Evolutionary conservation across 2,888 invertebrate species (phyloP).

Genomic region (Pseudococcus longispinus): DNA sequence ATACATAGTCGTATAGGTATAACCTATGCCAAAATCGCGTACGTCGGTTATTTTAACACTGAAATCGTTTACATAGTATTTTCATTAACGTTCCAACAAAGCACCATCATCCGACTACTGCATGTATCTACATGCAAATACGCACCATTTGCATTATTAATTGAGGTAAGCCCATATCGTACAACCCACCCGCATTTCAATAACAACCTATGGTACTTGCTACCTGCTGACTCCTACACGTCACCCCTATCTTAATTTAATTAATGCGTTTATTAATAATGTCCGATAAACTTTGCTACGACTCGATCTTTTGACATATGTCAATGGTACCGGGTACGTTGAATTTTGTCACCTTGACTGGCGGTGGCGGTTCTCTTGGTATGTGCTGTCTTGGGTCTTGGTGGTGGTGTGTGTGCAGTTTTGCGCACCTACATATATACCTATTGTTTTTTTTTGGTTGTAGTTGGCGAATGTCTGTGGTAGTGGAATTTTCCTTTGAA

Average conservation of each 20-base stretch:
- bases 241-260: conserved; percentile 57
- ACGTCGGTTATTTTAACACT: conserved; percentile 35
- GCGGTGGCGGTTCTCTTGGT: neutral
- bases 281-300: conserved; percentile 51
- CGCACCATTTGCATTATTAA: conserved; percentile 54
- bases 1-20: neutral
- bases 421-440: too few species aligned
- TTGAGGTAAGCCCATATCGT: conserved; percentile 56
- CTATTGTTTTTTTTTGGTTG: too few species aligned
- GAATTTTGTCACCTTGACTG: conserved; percentile 36
- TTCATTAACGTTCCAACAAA: conserved; percentile 53
- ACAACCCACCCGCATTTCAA: conserved; percentile 55
- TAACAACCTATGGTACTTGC: conserved; percentile 51
- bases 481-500: too few species aligned
- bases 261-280: conserved; percentile 56
- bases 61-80: conserved; percentile 49
- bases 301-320: conserved; percentile 52
- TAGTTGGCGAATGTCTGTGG: too few species aligned
- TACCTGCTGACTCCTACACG: conserved; percentile 52
- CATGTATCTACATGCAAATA: conserved; percentile 28
- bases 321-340: conserved; percentile 40
- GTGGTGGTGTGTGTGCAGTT: neutral
- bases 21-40: conserved; percentile 15
- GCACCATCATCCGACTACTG: conserved; percentile 52
- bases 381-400: neutral